Evolutionary conservation across 2,888 invertebrate genomes (phyloP).

Genomic region (Campoplex nolae): DNA sequence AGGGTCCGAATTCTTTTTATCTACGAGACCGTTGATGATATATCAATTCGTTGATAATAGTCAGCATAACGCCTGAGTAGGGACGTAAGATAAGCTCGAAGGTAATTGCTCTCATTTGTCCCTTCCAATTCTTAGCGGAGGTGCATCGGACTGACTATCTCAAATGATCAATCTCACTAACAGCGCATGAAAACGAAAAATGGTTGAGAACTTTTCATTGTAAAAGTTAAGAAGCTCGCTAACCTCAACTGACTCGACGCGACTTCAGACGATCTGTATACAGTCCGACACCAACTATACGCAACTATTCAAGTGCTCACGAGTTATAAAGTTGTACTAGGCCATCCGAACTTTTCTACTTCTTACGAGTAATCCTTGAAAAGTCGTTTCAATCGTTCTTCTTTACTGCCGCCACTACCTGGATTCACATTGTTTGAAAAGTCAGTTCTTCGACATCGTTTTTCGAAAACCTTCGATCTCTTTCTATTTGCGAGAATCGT

Average conservation of each 20-base stretch:
- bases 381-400: constrained; percentile 22
- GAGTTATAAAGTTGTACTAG: not conserved
- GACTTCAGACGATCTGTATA: not conserved
- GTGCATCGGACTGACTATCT: not conserved
- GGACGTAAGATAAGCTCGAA: not conserved
- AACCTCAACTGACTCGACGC: not conserved
- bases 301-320: not conserved
- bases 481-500: not conserved
- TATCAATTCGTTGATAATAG: not conserved
- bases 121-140: not conserved
- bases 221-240: not conserved
- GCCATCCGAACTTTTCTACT: constrained; percentile 12
- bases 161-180: not conserved
- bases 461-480: constrained; percentile 13
- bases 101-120: not conserved
- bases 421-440: constrained; percentile 9
- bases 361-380: not conserved
- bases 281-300: not conserved
- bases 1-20: not conserved
- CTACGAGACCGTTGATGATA: not conserved
- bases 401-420: not conserved
- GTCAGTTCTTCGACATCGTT: constrained; percentile 30
- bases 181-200: not conserved
- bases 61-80: not conserved
- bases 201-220: constrained; percentile 1